Conservation (phyloP, 2,888 invertebrate genomes). For the Schizotus pectinicornis region DNA sequence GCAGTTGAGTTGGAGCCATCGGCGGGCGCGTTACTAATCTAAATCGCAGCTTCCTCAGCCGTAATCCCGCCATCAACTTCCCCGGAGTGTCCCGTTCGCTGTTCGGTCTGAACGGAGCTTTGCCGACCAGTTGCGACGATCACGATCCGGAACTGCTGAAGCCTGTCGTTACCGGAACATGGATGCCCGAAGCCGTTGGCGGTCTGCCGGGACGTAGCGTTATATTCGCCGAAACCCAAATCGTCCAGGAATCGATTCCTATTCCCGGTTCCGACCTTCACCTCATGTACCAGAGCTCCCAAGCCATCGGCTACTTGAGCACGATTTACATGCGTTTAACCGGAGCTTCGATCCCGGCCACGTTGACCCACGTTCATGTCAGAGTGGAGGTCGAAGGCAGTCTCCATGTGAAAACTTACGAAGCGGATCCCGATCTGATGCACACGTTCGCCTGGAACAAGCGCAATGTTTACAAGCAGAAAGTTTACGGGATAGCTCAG, state of each 20-base stretch:
- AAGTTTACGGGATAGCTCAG: conserved; percentile 87
- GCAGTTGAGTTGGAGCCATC: too few relatives aligned
- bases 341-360: conserved; percentile 76
- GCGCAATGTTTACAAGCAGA: conserved; percentile 96
- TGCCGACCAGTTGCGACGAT: conserved; percentile 76
- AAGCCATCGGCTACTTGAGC: conserved; percentile 92
- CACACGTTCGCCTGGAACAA: conserved; percentile 99
- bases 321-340: conserved; percentile 91
- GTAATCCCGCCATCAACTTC: conserved; percentile 61
- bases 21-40: not conserved
- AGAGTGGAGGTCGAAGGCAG: conserved; percentile 91
- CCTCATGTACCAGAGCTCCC: conserved; percentile 94
- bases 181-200: conserved; percentile 89
- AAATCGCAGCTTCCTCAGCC: conserved; percentile 46
- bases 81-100: conserved; percentile 64
- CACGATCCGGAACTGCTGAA: conserved; percentile 86
- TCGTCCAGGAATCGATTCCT: conserved; percentile 93
- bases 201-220: conserved; percentile 81
- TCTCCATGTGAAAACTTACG: conserved; percentile 89
- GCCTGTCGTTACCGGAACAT: conserved; percentile 87
- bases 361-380: conserved; percentile 88
- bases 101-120: conserved; percentile 59
- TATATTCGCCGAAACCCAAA: conserved; percentile 92
- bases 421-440: conserved; percentile 93
- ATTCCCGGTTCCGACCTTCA: conserved; percentile 94